A percentile compares a stretch with the other conserved stretches of the same genome.
phyloP scores from a whole-genome alignment of 2,113 vertebrate genomes.

The Martes martes region DNA sequence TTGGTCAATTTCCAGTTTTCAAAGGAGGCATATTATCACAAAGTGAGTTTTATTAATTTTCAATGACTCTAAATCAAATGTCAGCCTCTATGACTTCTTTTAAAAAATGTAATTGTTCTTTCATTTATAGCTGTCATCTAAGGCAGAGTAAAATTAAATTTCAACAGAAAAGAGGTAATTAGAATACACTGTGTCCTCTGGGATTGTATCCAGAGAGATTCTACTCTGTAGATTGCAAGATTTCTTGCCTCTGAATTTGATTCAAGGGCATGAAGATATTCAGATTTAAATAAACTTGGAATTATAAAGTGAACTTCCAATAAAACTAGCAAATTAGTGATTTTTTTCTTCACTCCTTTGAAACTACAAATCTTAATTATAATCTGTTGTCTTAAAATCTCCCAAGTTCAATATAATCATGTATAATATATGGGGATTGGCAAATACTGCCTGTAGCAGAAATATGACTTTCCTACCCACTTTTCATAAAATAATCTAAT shows the following conservation, averaged over 20 bases:
- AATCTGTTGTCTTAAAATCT: slow-evolving; percentile 33
- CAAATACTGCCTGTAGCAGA: neutral
- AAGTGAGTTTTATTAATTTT: slow-evolving; percentile 49
- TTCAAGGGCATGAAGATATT: slow-evolving; percentile 34
- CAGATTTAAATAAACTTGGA: slow-evolving; percentile 42
- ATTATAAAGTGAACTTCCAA: slow-evolving; percentile 40
- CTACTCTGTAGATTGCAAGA: neutral
- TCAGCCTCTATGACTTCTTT: slow-evolving; percentile 23
- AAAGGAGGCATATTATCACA: slow-evolving; percentile 23
- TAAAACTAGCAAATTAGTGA: slow-evolving; percentile 28
- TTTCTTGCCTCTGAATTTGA: slow-evolving; percentile 40
- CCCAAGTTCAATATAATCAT: neutral
- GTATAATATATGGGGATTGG: neutral
- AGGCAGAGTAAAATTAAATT: slow-evolving; percentile 33
- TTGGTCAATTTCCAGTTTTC: slow-evolving; percentile 12
- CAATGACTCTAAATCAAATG: slow-evolving; percentile 56
- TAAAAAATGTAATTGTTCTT: slow-evolving; percentile 31
- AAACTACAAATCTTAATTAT: slow-evolving; percentile 15
- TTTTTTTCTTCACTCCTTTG: slow-evolving; percentile 31
- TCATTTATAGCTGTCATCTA: slow-evolving; percentile 49
- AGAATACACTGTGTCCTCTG: neutral
- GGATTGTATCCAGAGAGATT: neutral
- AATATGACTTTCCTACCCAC: neutral
- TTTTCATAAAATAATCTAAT: slow-evolving; percentile 2
- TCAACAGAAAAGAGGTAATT: slow-evolving; percentile 41